A percentile compares a stretch with the other conserved stretches of the same genome.
phyloP scores from a whole-genome alignment of 2,797 vertebrate species.

The Myripristis jacobus region DNA sequence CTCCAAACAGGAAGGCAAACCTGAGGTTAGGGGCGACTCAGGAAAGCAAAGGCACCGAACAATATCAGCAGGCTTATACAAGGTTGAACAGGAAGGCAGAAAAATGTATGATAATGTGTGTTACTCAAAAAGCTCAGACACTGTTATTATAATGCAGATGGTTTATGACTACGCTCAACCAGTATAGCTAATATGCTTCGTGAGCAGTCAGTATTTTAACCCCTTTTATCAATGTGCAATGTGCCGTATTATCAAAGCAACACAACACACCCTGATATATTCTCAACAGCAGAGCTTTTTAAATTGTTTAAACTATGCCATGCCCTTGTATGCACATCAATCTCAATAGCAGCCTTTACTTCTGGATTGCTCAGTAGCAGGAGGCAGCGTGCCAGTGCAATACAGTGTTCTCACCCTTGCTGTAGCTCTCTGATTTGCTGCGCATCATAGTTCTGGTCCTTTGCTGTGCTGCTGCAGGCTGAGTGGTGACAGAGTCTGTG shows the following conservation, averaged over 20 bases:
- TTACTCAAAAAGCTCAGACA: conserved; percentile 19
- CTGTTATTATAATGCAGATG: background rate
- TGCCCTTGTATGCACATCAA: background rate
- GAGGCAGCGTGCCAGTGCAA: background rate
- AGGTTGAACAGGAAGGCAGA: conserved; percentile 61
- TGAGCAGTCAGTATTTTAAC: background rate
- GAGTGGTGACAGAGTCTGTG: conserved; percentile 73
- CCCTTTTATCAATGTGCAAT: background rate
- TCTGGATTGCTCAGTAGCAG: background rate
- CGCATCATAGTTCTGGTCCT: conserved; percentile 88
- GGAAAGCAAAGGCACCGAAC: conserved; percentile 61
- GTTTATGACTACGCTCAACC: conserved; percentile 12
- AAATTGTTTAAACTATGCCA: background rate
- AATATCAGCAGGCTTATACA: conserved; percentile 52
- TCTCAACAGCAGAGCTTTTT: background rate
- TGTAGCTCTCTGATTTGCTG: conserved; percentile 92
- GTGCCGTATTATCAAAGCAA: background rate
- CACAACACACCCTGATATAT: background rate
- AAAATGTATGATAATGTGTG: conserved; percentile 27
- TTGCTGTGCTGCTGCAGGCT: conserved; percentile 85
- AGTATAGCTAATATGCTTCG: conserved; percentile 1
- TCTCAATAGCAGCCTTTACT: background rate
- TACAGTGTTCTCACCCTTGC: conserved; percentile 78
- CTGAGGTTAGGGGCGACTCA: conserved; percentile 46
- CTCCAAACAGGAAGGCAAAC: conserved; percentile 72